Evolutionary conservation across 2,113 vertebrate species (phyloP), one percentile per base, ranked within the genome.

Genomic region (Gambusia holbrooki): DNA sequence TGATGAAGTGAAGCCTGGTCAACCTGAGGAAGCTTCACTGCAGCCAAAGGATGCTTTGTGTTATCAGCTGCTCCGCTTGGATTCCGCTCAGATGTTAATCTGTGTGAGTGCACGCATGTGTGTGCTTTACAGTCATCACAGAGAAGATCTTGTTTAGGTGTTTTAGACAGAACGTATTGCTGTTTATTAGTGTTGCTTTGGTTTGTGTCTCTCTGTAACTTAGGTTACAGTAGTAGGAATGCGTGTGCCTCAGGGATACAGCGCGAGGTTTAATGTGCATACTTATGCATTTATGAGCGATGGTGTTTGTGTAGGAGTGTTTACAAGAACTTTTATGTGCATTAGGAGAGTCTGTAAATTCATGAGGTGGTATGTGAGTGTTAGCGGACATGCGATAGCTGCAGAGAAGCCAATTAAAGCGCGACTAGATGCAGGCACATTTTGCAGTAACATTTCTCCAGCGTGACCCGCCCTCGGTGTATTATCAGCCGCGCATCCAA

Each of bases 301-400:
- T 33, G 85, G 76, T 77, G 77, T 81, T 81, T 77, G 64, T 66
- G 64, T 73, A 63, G 66, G n/a, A 63, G 85, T 82, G 79, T 85
- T 83, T 84, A 86, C 69, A 60, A 58, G 74, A 28, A 79, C 73
- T 81, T 86, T 84, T 79, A 85, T 80, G 61, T 40, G 73, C 28
- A 4, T 15, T 66, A 70, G 48, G 73, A 77, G 30, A 74, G 71
- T 66, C 76, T 69, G 82, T 83, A 86, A 90, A 87, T 78, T 76
- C 62, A 83, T 6, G 15, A 15, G 28, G 77, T 42, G 66, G 72
- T 71, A 86, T 79, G 71, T 72, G 65, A 63, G 81, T 66, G 74
- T 76, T 76, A n/a, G 62, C 27, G 3, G 54, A 72, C 61, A 62
- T 74, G 71, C 51, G 58, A 40, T 66, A 48, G 48, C 65, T 78